phyloP scores from a whole-genome alignment of 2,888 invertebrate species.

The Plagodis pulveraria region DNA sequence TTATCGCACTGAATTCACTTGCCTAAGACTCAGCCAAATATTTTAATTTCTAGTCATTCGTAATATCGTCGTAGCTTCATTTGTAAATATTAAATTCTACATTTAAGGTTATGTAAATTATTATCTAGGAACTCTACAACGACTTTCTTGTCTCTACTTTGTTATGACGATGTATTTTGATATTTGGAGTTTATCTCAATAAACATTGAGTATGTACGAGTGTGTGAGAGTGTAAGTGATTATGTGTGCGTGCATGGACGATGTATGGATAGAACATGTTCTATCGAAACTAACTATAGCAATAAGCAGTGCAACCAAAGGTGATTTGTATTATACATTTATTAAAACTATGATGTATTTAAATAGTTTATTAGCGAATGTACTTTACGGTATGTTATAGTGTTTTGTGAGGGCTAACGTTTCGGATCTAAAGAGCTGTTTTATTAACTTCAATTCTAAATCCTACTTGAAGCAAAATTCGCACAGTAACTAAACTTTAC shows the following conservation, averaged over 20 bases:
- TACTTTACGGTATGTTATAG: constrained; percentile 29
- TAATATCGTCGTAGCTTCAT: constrained; percentile 26
- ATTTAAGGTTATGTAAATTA: constrained; percentile 51
- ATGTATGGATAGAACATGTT: constrained; percentile 26
- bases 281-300: constrained; percentile 51
- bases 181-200: constrained; percentile 67
- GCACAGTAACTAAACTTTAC: no score
- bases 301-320: constrained; percentile 69
- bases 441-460: background rate
- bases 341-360: constrained; percentile 42
- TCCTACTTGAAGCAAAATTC: no score
- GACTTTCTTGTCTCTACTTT: constrained; percentile 66
- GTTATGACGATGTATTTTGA: constrained; percentile 69
- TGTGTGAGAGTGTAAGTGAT: constrained; percentile 13
- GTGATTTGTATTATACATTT: constrained; percentile 55
- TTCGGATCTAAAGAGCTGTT: constrained; percentile 6
- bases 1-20: constrained; percentile 9
- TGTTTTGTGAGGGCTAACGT: constrained; percentile 23
- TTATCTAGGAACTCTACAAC: constrained; percentile 59
- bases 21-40: constrained; percentile 49
- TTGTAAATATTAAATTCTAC: constrained; percentile 54
- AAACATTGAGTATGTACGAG: constrained; percentile 30
- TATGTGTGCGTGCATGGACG: constrained; percentile 1
- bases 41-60: constrained; percentile 47
- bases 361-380: constrained; percentile 48